Base-by-base conservation (phyloP, 2,888 invertebrate species). In the Deilephila porcellus region DNA sequence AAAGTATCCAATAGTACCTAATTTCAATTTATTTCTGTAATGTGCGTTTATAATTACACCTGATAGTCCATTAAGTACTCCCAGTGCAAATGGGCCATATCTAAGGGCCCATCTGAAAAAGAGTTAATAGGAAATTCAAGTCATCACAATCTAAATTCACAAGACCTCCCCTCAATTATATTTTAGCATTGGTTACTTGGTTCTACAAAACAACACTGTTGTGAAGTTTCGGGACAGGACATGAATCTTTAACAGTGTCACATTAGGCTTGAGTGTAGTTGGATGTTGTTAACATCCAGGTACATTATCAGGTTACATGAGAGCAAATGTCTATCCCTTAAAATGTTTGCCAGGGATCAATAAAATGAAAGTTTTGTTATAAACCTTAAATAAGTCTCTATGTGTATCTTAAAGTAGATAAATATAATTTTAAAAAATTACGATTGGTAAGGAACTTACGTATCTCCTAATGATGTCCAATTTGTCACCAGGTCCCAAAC, bases 21-120 rank as follows among this genome's bases (percentile, higher is more conserved):
- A 89, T 76, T 95, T 96, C 4, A 97, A 84, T 83, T 95, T 96
- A 0, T 79, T 89, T 74, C 97, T 93, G 82, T 95, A 97, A 79
- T 96, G 93, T 45, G 87, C 91, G 83, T 97, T 97, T n/a, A 97
- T 93, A 60, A 95, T 88, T 0, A 95, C 83, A 0, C 96, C 96
- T 2, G 95, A 91, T 0, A 95, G 1, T 0, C 95, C 95, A 77
- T 95, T 95, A 14, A 95, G 72, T 0, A 86, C 87, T 14, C 95
- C 95, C 0, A 97, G 85, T 1, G 95, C 77, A 1, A 88, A 86
- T 0, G 95, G 85, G 0, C 95, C 95, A 84, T 95, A 95, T 17
- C 90, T 86, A n/a, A 94, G 78, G 0, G 94, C 93, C 94, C 94
- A 94, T n/a, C 94, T 94, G 83, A 11, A 85, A 84, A 70, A 63